Conservation (phyloP, 2,113 vertebrate genomes). For the Trochalopteron elliotii region DNA sequence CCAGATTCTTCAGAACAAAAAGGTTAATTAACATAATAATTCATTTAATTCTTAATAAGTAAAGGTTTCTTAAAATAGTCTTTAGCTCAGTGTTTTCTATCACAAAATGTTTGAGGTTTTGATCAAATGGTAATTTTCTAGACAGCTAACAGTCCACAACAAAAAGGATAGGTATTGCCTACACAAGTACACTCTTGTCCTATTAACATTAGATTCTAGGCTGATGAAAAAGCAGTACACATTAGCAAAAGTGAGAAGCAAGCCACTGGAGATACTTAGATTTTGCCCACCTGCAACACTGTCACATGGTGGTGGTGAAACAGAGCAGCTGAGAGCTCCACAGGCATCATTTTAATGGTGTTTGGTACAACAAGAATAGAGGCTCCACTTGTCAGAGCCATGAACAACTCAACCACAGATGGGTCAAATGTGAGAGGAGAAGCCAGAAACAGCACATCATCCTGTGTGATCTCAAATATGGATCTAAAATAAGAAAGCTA, state of each 20-base stretch:
- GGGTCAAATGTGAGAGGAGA: slow-evolving; percentile 96
- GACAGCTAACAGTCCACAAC: background rate
- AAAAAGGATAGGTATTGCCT: accelerated
- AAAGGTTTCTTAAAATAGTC: background rate
- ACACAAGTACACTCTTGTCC: background rate
- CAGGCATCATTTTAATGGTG: slow-evolving; percentile 82
- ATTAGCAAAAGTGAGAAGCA: background rate
- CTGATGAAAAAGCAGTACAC: background rate
- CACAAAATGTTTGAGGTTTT: background rate
- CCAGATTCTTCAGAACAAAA: background rate
- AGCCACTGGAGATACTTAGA: background rate
- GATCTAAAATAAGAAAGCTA: slow-evolving; percentile 72
- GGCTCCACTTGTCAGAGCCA: slow-evolving; percentile 87
- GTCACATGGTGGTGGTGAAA: slow-evolving; percentile 85
- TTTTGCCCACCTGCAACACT: slow-evolving; percentile 83
- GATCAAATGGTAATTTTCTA: background rate
- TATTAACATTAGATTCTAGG: background rate
- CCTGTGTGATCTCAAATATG: slow-evolving; percentile 81
- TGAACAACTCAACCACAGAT: slow-evolving; percentile 91
- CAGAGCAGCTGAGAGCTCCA: slow-evolving; percentile 77
- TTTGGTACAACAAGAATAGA: slow-evolving; percentile 87
- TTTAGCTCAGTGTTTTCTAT: background rate
- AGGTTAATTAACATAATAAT: background rate
- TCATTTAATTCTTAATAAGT: background rate
- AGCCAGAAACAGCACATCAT: slow-evolving; percentile 89